phyloP scores from a whole-genome alignment of 2,797 vertebrate species.

The Acanthurus tractus region DNA sequence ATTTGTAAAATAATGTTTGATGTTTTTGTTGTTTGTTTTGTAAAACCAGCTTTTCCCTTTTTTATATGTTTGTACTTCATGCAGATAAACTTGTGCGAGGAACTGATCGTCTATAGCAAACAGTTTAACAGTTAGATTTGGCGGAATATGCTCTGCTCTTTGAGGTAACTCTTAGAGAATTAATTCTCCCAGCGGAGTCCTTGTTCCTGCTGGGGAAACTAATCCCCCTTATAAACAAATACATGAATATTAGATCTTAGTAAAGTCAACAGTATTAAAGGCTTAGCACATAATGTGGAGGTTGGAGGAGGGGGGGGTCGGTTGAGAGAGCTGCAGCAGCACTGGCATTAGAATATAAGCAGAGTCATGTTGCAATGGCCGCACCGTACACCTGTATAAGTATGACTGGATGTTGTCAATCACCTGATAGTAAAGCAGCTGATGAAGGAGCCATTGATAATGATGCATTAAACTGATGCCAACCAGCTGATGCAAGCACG shows the following conservation, averaged over 20 bases:
- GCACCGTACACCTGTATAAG: background rate
- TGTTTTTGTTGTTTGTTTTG: constrained; percentile 20
- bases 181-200: background rate
- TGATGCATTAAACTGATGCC: constrained; percentile 10
- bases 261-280: constrained; percentile 23
- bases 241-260: constrained; percentile 22
- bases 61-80: constrained; percentile 14
- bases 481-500: constrained; percentile 10
- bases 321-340: background rate
- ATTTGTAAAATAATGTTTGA: background rate
- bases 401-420: constrained; percentile 25
- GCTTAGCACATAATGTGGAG: constrained; percentile 14
- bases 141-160: constrained; percentile 10
- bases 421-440: constrained; percentile 15
- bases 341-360: background rate
- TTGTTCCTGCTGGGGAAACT: background rate
- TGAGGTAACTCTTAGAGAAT: constrained; percentile 29
- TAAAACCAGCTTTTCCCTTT: constrained; percentile 16
- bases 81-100: background rate
- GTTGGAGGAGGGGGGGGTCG: too few relatives aligned
- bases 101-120: constrained; percentile 2
- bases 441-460: constrained; percentile 22
- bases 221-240: constrained; percentile 34
- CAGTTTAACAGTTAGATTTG: background rate
- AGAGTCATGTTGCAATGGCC: background rate